A percentile compares a stretch with the other conserved stretches of the same genome.
Conservation (phyloP, 2,888 invertebrate species). For the Dynastes hyllus region DNA sequence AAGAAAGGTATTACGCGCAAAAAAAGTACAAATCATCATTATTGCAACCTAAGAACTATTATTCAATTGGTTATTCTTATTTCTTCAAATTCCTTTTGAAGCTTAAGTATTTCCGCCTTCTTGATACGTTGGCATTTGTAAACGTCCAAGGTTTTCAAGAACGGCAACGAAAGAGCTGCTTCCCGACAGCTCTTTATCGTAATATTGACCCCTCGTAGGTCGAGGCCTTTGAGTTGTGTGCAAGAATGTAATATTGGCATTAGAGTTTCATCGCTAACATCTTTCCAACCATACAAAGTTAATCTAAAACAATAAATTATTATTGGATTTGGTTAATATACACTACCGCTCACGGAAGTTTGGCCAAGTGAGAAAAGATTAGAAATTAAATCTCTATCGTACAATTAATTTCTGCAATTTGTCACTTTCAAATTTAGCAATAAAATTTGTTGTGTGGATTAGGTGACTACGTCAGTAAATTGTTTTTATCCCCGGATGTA, state of each 20-base stretch:
- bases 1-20: neutral
- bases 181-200: constrained; percentile 63
- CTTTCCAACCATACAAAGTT: constrained; percentile 63
- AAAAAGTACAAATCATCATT: constrained; percentile 3
- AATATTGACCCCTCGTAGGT: constrained; percentile 62
- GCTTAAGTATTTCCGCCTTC: constrained; percentile 58
- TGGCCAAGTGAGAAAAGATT: too few relatives aligned
- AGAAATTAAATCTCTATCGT: too few relatives aligned
- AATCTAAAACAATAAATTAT: constrained; percentile 56
- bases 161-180: constrained; percentile 62
- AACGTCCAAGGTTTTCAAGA: constrained; percentile 61
- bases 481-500: too few relatives aligned
- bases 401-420: too few relatives aligned
- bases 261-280: constrained; percentile 63
- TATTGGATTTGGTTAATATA: too few relatives aligned
- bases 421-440: too few relatives aligned
- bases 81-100: constrained; percentile 58
- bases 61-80: constrained; percentile 52
- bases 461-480: too few relatives aligned
- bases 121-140: constrained; percentile 62
- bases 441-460: too few relatives aligned
- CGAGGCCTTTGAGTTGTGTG: constrained; percentile 60
- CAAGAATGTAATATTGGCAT: constrained; percentile 62
- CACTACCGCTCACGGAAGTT: too few relatives aligned
- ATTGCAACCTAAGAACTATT: constrained; percentile 8